Conservation (phyloP, 2,797 vertebrate species). For the Aphelocoma californica region DNA sequence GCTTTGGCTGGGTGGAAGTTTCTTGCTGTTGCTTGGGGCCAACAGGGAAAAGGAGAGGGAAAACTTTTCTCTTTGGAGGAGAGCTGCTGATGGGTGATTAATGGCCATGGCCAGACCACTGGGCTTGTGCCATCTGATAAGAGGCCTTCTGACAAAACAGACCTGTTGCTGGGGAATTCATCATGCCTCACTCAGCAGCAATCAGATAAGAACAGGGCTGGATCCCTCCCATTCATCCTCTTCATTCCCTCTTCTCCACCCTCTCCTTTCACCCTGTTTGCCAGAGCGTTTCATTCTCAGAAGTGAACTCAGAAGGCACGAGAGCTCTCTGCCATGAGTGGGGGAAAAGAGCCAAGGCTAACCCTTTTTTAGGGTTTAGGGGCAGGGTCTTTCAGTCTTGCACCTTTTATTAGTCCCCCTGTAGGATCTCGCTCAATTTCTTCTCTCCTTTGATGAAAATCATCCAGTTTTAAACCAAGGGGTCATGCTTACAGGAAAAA, state of each 20-base stretch:
- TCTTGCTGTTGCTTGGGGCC: not conserved
- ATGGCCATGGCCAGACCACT: constrained; percentile 12
- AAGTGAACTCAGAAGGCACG: not conserved
- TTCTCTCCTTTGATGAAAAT: not conserved
- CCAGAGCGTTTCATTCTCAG: constrained; percentile 30
- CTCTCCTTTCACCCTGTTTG: constrained; percentile 57
- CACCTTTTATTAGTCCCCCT: not conserved
- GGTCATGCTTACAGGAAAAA: accelerated
- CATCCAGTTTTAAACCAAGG: not conserved
- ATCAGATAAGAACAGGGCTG: constrained; percentile 38
- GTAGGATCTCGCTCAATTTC: not conserved
- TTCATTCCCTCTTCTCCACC: constrained; percentile 44
- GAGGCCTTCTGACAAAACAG: constrained; percentile 64
- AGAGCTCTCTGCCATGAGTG: not conserved
- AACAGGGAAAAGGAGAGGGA: not conserved
- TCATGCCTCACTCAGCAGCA: constrained; percentile 57
- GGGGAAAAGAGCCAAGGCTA: not conserved
- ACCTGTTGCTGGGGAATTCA: constrained; percentile 63
- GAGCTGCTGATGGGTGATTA: constrained; percentile 30
- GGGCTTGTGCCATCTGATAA: constrained; percentile 65
- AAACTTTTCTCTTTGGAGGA: not conserved
- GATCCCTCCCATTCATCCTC: constrained; percentile 39
- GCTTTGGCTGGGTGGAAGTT: not conserved
- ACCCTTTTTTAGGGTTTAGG: not conserved
- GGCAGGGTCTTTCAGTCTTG: not conserved